Evolutionary conservation across 2,113 vertebrate genomes (phyloP).

Genomic region (Lethenteron camtschaticum): DNA sequence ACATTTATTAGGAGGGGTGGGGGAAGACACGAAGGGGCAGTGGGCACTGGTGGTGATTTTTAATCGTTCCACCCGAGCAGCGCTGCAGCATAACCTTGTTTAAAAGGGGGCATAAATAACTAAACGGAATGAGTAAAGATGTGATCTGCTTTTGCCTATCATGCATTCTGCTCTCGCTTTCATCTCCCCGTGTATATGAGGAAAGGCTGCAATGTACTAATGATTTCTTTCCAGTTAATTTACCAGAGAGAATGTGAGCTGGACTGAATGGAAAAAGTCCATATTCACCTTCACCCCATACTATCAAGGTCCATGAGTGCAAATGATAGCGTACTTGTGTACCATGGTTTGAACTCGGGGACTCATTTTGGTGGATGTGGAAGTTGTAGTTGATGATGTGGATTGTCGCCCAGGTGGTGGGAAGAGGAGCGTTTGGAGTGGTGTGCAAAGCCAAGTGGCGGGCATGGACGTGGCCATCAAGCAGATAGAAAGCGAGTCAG

Average conservation of each 20-base stretch:
- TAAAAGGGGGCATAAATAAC: too few species aligned
- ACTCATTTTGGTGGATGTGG: slow-evolving; percentile 10
- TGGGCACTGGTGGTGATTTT: too few species aligned
- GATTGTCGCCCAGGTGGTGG: slow-evolving; percentile 50
- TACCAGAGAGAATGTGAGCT: slow-evolving; percentile 30
- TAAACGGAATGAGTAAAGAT: too few species aligned
- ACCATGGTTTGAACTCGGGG: slow-evolving; percentile 10
- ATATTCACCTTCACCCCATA: slow-evolving; percentile 18
- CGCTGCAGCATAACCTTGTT: too few species aligned
- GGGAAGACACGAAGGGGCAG: too few species aligned
- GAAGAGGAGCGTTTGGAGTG: slow-evolving; percentile 92
- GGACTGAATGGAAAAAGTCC: slow-evolving; percentile 25
- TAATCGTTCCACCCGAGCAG: too few species aligned
- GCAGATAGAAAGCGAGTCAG: slow-evolving; percentile 97
- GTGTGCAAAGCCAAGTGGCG: slow-evolving; percentile 98
- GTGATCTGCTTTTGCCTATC: too few species aligned
- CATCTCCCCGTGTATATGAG: too few species aligned
- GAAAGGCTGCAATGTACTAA: neutral
- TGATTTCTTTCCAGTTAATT: slow-evolving; percentile 5
- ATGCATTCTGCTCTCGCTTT: too few species aligned
- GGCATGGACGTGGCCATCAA: slow-evolving; percentile 97
- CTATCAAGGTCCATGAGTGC: slow-evolving; percentile 19
- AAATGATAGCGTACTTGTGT: slow-evolving; percentile 10
- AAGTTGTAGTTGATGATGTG: slow-evolving; percentile 6
- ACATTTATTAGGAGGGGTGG: too few species aligned